phyloP scores from a whole-genome alignment of 2,113 vertebrate genomes.

The Grallaria varia region DNA sequence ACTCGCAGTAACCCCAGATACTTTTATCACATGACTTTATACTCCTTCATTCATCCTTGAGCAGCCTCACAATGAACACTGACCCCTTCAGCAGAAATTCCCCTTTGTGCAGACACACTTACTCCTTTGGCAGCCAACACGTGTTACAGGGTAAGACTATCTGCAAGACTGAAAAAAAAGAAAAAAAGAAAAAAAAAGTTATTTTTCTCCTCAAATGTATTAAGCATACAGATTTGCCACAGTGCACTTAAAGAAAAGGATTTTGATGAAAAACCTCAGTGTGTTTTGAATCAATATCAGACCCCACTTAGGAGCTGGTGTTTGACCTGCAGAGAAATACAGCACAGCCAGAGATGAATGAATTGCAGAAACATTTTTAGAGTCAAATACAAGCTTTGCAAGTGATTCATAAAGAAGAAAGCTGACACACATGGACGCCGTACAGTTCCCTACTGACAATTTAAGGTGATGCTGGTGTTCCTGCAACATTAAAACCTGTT shows the following conservation, averaged over 20 bases:
- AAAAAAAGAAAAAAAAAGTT: too few species aligned
- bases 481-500: not conserved
- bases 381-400: not conserved
- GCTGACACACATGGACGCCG: not conserved
- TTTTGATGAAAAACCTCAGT: not conserved
- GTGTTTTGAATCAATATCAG: constrained; percentile 4
- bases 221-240: not conserved
- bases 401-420: not conserved
- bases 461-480: not conserved
- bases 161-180: not conserved
- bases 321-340: not conserved
- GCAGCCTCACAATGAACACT: not conserved
- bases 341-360: not conserved
- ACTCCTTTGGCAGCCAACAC: not conserved
- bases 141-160: not conserved
- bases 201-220: not conserved
- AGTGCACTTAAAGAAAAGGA: not conserved
- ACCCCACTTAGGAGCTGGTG: not conserved
- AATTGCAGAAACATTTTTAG: not conserved
- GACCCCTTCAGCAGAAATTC: not conserved
- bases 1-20: constrained; percentile 43
- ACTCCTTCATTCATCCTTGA: not conserved
- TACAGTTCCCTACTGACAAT: not conserved
- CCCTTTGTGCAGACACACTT: not conserved
- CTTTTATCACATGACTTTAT: not conserved